These are phyloP conservation scores for Piliocolobus tephrosceles DNA, from an alignment of 2,113 vertebrate species.

Conservation along the genomic window DNA sequence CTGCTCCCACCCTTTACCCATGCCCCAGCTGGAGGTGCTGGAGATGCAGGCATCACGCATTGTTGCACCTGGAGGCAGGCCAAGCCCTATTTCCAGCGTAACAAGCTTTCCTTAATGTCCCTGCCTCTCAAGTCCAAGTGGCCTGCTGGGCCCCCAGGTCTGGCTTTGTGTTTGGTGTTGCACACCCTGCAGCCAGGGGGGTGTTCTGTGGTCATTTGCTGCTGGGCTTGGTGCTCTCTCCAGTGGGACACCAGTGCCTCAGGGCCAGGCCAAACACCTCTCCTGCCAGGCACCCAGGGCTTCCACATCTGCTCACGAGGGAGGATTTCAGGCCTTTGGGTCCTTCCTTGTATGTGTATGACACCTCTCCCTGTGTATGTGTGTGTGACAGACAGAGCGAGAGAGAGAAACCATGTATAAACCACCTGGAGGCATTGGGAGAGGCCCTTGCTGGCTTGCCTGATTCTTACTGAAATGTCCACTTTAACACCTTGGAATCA, in stretches of 20 bases:
- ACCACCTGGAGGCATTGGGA: too few species aligned
- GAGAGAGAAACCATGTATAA: neutral
- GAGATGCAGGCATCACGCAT: fast-evolving
- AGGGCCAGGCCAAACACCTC: neutral
- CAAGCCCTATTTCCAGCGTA: neutral
- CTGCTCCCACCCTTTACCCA: too few species aligned
- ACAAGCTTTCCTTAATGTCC: constrained; percentile 3
- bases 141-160: neutral
- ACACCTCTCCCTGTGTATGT: neutral
- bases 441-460: neutral
- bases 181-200: neutral
- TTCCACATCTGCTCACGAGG: neutral
- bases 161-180: neutral
- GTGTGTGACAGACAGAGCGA: neutral
- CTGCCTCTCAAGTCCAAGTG: neutral
- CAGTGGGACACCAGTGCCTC: neutral
- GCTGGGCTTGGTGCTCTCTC: neutral
- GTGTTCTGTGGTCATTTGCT: neutral
- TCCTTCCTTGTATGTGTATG: neutral
- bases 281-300: neutral
- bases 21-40: neutral
- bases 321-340: neutral
- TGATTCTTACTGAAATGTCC: neutral
- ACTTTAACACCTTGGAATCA: neutral
- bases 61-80: neutral